phyloP scores from a whole-genome alignment of 2,888 invertebrate genomes.

The Lepidocyrtoides sp. region DNA sequence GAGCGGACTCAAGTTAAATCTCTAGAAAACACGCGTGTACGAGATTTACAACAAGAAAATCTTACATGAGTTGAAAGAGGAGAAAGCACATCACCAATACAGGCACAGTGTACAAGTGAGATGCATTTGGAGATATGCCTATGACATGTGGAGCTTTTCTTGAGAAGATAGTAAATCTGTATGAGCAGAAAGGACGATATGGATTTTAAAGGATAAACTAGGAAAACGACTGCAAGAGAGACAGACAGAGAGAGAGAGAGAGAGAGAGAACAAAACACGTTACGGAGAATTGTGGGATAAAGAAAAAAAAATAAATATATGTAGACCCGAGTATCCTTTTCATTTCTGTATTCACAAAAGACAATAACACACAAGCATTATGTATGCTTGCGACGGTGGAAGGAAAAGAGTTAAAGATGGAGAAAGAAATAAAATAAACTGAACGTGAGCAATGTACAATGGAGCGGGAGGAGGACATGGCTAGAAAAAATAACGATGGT shows the following conservation, averaged over 20 bases:
- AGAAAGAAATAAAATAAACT: constrained; percentile 71
- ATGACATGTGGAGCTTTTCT: neutral
- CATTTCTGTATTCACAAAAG: neutral
- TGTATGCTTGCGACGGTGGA: constrained; percentile 66
- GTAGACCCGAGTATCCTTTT: neutral
- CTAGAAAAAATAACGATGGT: neutral
- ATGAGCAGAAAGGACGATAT: constrained; percentile 77
- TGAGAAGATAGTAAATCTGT: constrained; percentile 69
- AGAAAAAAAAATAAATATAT: neutral
- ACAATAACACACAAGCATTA: constrained; percentile 52
- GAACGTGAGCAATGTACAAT: constrained; percentile 72
- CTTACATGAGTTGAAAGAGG: constrained; percentile 31
- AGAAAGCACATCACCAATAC: neutral
- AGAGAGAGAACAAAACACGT: neutral
- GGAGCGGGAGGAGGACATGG: constrained; percentile 37
- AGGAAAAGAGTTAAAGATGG: constrained; percentile 26
- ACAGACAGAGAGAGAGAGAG: constrained; percentile 15
- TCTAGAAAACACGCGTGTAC: constrained; percentile 70
- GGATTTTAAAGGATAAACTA: constrained; percentile 80
- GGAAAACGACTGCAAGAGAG: constrained; percentile 21
- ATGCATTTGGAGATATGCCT: neutral
- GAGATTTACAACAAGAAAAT: constrained; percentile 65
- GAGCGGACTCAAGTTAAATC: constrained; percentile 65
- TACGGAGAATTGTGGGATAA: constrained; percentile 2
- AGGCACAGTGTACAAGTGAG: neutral